Percentiles rank a stretch among this genome's conserved stretches.
Conservation (phyloP, 2,888 invertebrate species). For the Dolomedes plantarius region DNA sequence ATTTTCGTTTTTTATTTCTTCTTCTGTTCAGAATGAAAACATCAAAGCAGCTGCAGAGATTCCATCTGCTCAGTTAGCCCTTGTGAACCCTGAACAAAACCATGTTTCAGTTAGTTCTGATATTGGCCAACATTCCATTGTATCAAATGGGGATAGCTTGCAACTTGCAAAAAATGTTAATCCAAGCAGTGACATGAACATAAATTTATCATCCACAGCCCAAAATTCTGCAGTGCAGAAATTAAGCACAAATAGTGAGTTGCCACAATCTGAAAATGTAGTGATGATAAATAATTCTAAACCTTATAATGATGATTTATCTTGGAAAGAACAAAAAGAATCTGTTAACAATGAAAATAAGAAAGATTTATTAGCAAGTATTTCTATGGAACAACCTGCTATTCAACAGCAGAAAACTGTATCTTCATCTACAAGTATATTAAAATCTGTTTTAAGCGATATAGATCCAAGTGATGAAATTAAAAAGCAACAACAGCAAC, state of each 20-base stretch:
- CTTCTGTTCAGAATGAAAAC: background rate
- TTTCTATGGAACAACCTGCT: background rate
- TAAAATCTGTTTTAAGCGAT: conserved; percentile 16
- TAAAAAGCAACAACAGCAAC: background rate
- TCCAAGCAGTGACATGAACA: background rate
- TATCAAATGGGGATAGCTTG: background rate
- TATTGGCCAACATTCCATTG: background rate
- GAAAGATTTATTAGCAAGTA: background rate
- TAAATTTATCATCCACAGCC: background rate
- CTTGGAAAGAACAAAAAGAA: background rate
- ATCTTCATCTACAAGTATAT: conserved; percentile 6
- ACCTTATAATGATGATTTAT: background rate
- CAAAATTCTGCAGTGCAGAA: background rate
- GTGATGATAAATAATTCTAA: background rate
- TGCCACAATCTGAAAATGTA: background rate
- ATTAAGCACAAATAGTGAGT: background rate
- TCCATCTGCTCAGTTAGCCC: background rate
- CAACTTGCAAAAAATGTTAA: background rate
- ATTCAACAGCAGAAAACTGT: background rate
- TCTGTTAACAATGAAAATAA: background rate
- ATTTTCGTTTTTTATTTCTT: too few species aligned
- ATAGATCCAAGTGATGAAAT: background rate
- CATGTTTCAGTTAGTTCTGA: background rate
- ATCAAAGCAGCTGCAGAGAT: background rate
- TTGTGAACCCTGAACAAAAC: background rate